Conservation (phyloP, 2,888 invertebrate genomes). For the Stegophylla sp. region DNA sequence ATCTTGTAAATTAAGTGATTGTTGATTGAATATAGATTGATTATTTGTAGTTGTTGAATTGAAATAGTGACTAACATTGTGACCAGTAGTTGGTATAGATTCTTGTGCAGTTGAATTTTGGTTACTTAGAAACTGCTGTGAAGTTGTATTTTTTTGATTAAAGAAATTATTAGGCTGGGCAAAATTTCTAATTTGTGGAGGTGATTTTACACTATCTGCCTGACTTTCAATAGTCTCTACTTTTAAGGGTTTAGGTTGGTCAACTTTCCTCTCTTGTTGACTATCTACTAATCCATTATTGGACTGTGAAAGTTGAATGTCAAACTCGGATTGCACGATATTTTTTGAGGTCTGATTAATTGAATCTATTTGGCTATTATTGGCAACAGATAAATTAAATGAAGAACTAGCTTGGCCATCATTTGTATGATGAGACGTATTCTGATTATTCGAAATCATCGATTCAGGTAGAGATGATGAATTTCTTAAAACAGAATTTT, state of each 20-base stretch:
- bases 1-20: conserved; percentile 5
- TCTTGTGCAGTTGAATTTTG: conserved; percentile 10
- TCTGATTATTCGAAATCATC: conserved; percentile 3
- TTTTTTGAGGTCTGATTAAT: neutral
- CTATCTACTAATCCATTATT: neutral
- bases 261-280: conserved; percentile 14
- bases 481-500: neutral
- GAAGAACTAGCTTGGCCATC: neutral
- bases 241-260: neutral
- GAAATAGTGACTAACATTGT: conserved; percentile 27
- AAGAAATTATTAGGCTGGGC: conserved; percentile 8
- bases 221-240: neutral
- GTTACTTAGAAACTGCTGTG: neutral
- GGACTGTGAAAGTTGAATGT: conserved; percentile 8
- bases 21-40: conserved; percentile 22
- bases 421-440: neutral
- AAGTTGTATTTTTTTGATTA: neutral
- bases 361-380: neutral
- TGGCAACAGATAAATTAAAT: neutral
- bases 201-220: neutral
- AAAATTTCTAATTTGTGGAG: neutral
- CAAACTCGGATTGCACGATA: neutral
- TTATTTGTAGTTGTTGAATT: conserved; percentile 15
- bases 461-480: conserved; percentile 1
- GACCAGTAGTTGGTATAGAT: neutral